Conservation (phyloP, 2,113 vertebrate genomes). For the Chunga burmeisteri region DNA sequence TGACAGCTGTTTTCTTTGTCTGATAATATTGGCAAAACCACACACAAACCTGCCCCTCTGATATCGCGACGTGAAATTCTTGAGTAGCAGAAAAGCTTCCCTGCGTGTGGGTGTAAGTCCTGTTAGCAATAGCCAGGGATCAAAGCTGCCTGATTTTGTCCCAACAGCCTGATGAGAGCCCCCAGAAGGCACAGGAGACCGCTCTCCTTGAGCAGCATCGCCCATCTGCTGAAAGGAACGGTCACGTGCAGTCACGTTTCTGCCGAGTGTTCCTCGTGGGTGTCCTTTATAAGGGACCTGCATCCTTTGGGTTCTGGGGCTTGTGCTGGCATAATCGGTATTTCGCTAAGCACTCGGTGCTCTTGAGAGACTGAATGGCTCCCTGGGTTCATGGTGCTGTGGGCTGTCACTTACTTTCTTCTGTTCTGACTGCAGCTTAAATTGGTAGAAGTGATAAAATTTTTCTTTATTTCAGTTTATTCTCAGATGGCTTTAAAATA, state of each 20-base stretch:
- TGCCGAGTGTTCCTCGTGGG: not conserved
- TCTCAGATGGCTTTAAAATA: not conserved
- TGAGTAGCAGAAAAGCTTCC: not conserved
- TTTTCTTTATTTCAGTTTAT: not conserved
- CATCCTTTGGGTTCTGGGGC: not conserved
- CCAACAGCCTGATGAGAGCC: not conserved
- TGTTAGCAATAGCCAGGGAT: not conserved
- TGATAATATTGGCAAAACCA: not conserved
- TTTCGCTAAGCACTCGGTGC: not conserved
- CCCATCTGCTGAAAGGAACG: not conserved
- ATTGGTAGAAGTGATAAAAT: not conserved
- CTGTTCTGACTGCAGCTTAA: not conserved
- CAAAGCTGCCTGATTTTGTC: fast-evolving
- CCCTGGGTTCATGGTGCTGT: fast-evolving
- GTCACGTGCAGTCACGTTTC: not conserved
- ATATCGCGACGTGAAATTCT: fast-evolving
- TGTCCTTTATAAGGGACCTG: not conserved
- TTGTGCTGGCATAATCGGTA: fast-evolving
- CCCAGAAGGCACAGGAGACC: not conserved
- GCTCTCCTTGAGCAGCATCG: not conserved
- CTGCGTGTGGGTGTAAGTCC: fast-evolving
- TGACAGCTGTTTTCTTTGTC: not conserved
- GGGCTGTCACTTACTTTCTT: not conserved
- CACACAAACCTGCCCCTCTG: fast-evolving
- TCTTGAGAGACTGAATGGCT: not conserved